phyloP scores from a whole-genome alignment of 2,797 vertebrate genomes.

The Neosilurus hyrtlii region DNA sequence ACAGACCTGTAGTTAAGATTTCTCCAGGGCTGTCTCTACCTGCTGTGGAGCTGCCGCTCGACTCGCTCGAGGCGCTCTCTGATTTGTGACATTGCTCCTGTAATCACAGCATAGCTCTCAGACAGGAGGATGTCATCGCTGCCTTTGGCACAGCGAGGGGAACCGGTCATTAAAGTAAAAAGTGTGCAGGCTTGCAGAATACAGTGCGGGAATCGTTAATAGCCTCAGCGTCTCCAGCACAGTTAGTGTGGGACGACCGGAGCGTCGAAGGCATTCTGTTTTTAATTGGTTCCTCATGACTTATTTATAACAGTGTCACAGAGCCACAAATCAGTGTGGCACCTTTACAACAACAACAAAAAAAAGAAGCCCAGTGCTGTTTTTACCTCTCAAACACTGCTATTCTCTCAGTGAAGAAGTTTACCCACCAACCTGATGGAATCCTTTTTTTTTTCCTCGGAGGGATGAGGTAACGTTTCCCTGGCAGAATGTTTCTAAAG shows the following conservation, averaged over 20 bases:
- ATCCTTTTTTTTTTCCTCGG: slow-evolving; percentile 9
- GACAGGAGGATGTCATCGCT: slow-evolving; percentile 37
- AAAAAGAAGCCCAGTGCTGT: slow-evolving; percentile 12
- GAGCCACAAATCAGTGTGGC: slow-evolving; percentile 52
- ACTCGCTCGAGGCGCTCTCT: slow-evolving; percentile 13
- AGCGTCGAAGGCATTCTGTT: slow-evolving; percentile 50
- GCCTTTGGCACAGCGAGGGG: slow-evolving; percentile 20
- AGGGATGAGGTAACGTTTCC: slow-evolving; percentile 11
- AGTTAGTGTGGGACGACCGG: slow-evolving; percentile 43
- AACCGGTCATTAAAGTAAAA: slow-evolving; percentile 34
- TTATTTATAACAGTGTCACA: slow-evolving; percentile 59
- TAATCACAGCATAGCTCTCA: slow-evolving; percentile 40
- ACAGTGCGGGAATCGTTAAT: slow-evolving; percentile 20
- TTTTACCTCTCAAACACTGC: slow-evolving; percentile 34
- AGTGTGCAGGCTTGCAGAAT: slow-evolving; percentile 38
- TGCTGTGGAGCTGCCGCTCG: slow-evolving; percentile 24
- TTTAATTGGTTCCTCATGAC: slow-evolving; percentile 61
- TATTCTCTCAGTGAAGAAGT: slow-evolving; percentile 23
- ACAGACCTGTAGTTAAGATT: slow-evolving; percentile 22
- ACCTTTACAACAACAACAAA: slow-evolving; percentile 22
- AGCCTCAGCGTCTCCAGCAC: slow-evolving; percentile 39
- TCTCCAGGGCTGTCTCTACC: slow-evolving; percentile 18
- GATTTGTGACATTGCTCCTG: slow-evolving; percentile 29
- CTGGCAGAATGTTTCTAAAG: slow-evolving; percentile 50
- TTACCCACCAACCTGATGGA: slow-evolving; percentile 25